These are phyloP conservation scores for Ridgeia piscesae DNA, from an alignment of 1,140 invertebrate genomes.

Conservation along the genomic window DNA sequence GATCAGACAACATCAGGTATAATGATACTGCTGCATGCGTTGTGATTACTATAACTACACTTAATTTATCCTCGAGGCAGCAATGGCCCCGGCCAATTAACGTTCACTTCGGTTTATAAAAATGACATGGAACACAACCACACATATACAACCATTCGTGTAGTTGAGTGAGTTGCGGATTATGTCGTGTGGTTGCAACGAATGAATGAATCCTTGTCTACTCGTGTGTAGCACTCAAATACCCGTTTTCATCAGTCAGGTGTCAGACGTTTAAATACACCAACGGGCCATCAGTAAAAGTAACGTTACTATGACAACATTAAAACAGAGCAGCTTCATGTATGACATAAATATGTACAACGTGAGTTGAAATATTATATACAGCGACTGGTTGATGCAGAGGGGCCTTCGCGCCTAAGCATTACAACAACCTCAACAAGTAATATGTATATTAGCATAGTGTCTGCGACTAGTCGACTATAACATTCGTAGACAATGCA, in stretches of 20 bases:
- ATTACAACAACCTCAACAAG: background rate
- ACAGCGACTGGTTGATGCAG: background rate
- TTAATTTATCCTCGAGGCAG: background rate
- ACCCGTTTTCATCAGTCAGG: background rate
- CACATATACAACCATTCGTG: background rate
- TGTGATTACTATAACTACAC: background rate
- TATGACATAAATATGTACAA: background rate
- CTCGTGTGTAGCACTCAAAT: background rate
- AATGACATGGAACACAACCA: background rate
- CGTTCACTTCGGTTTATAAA: background rate
- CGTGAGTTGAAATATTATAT: background rate
- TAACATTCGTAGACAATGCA: background rate
- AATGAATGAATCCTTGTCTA: background rate
- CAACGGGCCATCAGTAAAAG: background rate
- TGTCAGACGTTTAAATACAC: background rate
- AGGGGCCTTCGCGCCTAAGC: background rate
- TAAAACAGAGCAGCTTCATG: background rate
- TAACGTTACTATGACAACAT: background rate
- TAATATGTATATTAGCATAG: background rate
- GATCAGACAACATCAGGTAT: too few species aligned
- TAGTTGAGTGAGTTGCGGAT: background rate
- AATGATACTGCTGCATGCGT: too few species aligned
- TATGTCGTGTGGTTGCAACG: background rate
- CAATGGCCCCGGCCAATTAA: background rate
- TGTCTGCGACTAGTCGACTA: background rate